A percentile compares a stretch with the other conserved stretches of the same genome.
Conservation (phyloP, 2,888 invertebrate genomes). For the Drosophila trichaetosa region DNA sequence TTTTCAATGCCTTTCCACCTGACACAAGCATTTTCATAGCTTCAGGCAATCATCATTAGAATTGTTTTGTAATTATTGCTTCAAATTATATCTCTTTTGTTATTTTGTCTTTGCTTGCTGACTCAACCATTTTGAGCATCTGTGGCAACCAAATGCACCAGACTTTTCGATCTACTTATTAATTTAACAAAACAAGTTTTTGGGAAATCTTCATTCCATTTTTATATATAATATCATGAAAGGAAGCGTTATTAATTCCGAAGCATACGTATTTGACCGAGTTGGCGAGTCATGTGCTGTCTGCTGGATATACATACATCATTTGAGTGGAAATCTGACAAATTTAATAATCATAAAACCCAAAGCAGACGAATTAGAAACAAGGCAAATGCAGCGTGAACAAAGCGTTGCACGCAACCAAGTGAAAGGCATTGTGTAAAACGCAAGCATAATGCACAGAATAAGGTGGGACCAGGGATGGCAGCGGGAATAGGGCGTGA, state of each 20-base stretch:
- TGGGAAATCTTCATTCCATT: background rate
- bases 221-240: background rate
- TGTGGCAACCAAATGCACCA: background rate
- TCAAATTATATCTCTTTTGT: background rate
- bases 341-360: conserved; percentile 67
- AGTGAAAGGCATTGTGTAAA: conserved; percentile 26
- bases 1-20: background rate
- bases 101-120: background rate
- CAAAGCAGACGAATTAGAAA: conserved; percentile 34
- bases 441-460: conserved; percentile 46
- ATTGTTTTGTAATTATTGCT: background rate
- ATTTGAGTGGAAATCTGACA: conserved; percentile 17
- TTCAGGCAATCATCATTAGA: background rate
- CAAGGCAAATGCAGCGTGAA: conserved; percentile 51
- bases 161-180: background rate
- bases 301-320: background rate
- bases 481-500: background rate
- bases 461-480: conserved; percentile 24
- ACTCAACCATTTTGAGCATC: background rate
- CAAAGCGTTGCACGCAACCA: conserved; percentile 45
- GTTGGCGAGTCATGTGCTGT: background rate
- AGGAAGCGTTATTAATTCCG: too few relatives aligned
- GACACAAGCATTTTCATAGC: too few relatives aligned
- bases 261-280: background rate
- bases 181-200: background rate